Conservation (phyloP, 2,888 invertebrate species). For the Aproaerema taeniolella region DNA sequence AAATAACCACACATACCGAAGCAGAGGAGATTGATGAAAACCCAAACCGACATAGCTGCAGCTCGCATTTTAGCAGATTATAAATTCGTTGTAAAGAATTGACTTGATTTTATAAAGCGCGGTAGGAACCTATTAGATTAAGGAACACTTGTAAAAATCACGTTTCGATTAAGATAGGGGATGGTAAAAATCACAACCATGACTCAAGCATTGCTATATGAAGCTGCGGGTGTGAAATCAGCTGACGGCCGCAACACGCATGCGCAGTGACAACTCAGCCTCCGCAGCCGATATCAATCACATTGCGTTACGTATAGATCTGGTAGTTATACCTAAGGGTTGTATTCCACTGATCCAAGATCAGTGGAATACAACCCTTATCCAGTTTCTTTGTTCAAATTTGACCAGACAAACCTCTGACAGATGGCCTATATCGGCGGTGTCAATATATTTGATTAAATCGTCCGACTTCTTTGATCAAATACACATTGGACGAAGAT, state of each 20-base stretch:
- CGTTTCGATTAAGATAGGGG: background rate
- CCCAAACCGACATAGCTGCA: conserved; percentile 82
- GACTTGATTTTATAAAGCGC: background rate
- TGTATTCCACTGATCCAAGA: too few relatives aligned
- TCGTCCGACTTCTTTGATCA: too few relatives aligned
- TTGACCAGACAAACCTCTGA: too few relatives aligned
- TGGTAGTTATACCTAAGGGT: too few relatives aligned
- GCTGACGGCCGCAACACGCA: conserved; percentile 3
- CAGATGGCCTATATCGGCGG: too few relatives aligned
- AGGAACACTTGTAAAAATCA: too few relatives aligned
- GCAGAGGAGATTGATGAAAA: conserved; percentile 83
- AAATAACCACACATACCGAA: conserved; percentile 85
- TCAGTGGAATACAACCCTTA: too few relatives aligned
- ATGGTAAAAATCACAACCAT: conserved; percentile 22
- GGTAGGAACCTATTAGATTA: background rate
- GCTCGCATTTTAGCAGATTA: conserved; percentile 70
- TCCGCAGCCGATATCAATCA: background rate
- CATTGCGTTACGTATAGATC: too few relatives aligned
- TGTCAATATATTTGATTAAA: too few relatives aligned
- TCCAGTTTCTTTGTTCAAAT: too few relatives aligned
- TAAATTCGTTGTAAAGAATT: background rate
- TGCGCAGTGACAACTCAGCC: background rate
- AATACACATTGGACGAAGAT: too few relatives aligned
- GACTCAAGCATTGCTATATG: conserved; percentile 1
- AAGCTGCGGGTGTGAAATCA: background rate